Base-by-base conservation (phyloP, 2,888 invertebrate species). In the Oithona nana region DNA sequence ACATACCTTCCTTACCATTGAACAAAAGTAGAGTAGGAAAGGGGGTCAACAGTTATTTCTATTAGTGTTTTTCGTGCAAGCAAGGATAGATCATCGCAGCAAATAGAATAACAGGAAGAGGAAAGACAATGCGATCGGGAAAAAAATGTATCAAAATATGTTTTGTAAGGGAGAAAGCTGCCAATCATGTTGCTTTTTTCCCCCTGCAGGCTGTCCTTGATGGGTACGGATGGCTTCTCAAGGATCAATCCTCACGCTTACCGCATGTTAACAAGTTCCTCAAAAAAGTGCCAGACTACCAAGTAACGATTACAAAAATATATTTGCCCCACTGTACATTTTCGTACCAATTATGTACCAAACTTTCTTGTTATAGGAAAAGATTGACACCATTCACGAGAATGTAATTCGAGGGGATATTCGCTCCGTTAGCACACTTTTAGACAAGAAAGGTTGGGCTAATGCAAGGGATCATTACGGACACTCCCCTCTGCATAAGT, bases 351-450 rank as follows among this genome's bases (percentile, higher is more conserved):
- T 16, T 39, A 39, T 11, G 16, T 11, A 16, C 39, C 16, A 16
- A 39, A 39, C 6, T 39, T 11, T 39, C 39, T 39, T 39, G 39
- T 64, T 68, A 57, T 59, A 72, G 71, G 70, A 69, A 13, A 73
- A 73, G 66, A 72, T 73, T 56, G 72, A 73, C 51, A 71, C 71
- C 28, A 73, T 73, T 49, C 73, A 74, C 66, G 70, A 71, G 62
- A 72, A 73, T 3, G 72, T 73, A 26, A 71, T 71, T 61, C 70
- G 71, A 51, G 73, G 73, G 6, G 71, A 73, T 52, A 69, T 74
- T 28, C 66, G 72, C n/a, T 65, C 71, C 22, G 70, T 74, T n/a
- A 70, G 71, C 58, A 66, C 70, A 48, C 66, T 73, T 28, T 71
- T 72, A 28, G 73, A 74, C 63, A 67, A 73, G 28, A 72, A 73